phyloP scores from a whole-genome alignment of 2,888 invertebrate species.

The Troides helena region DNA sequence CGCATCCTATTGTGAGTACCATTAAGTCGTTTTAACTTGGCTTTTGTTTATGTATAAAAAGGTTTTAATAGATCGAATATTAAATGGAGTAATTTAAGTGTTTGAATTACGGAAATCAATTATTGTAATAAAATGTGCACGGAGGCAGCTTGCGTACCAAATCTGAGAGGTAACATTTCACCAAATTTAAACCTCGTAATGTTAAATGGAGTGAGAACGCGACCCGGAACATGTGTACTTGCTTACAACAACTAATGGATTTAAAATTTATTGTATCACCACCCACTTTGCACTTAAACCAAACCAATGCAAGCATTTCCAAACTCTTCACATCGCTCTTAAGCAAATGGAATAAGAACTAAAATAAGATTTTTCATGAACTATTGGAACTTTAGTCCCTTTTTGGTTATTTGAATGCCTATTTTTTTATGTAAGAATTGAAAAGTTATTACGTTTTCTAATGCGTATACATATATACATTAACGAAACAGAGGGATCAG shows the following conservation, averaged over 20 bases:
- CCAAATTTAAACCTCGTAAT: slow-evolving; percentile 76
- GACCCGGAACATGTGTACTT: slow-evolving; percentile 74
- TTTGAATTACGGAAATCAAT: slow-evolving; percentile 38
- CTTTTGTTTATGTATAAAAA: too few relatives aligned
- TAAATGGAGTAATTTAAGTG: slow-evolving; percentile 33
- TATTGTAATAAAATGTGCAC: slow-evolving; percentile 34
- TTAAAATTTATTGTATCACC: slow-evolving; percentile 76
- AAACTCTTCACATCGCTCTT: neutral
- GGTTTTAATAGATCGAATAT: neutral
- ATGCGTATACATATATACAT: neutral
- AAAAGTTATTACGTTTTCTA: slow-evolving; percentile 7
- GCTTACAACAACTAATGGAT: slow-evolving; percentile 72
- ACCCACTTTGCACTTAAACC: slow-evolving; percentile 57
- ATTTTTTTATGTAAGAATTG: slow-evolving; percentile 11
- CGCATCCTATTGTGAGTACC: too few relatives aligned
- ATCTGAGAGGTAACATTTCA: slow-evolving; percentile 68
- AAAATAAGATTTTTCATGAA: neutral
- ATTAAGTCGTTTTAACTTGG: too few relatives aligned
- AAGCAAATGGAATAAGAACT: neutral
- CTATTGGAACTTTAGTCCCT: slow-evolving; percentile 6
- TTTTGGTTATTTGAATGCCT: slow-evolving; percentile 8
- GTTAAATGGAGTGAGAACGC: slow-evolving; percentile 73
- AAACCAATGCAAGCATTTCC: slow-evolving; percentile 1
- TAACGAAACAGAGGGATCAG: too few relatives aligned
- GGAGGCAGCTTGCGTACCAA: slow-evolving; percentile 48